Conservation (phyloP, 2,113 vertebrate genomes). For the Phasianus colchicus region DNA sequence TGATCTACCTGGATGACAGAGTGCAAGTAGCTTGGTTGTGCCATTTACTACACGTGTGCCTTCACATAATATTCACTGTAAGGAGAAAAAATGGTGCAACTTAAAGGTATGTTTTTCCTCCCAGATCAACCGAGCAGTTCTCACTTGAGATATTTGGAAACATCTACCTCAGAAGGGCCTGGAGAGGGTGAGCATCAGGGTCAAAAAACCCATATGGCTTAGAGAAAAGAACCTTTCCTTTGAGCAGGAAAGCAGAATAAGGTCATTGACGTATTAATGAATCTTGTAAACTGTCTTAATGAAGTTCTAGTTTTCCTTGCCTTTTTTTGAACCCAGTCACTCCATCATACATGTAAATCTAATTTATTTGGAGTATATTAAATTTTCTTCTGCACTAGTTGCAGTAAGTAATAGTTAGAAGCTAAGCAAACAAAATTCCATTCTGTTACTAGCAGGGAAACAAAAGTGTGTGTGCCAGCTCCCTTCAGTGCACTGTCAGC, state of each 20-base stretch:
- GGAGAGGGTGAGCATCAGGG: constrained; percentile 51
- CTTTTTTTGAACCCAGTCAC: constrained; percentile 67
- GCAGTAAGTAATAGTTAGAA: constrained; percentile 68
- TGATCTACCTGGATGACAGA: constrained; percentile 8
- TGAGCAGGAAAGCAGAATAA: constrained; percentile 51
- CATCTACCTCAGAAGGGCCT: constrained; percentile 52
- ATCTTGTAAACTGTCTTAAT: constrained; percentile 63
- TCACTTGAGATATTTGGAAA: constrained; percentile 45
- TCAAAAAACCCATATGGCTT: constrained; percentile 60
- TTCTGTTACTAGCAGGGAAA: constrained; percentile 32
- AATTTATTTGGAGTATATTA: constrained; percentile 70
- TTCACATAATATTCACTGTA: not conserved
- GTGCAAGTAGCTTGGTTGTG: not conserved
- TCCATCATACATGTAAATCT: constrained; percentile 58
- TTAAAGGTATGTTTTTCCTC: constrained; percentile 21
- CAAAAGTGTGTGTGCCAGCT: constrained; percentile 23
- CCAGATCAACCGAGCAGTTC: constrained; percentile 44
- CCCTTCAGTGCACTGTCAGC: constrained; percentile 53
- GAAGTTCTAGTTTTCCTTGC: constrained; percentile 67
- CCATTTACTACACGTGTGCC: constrained; percentile 29
- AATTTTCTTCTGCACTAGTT: constrained; percentile 55
- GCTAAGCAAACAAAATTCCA: constrained; percentile 67
- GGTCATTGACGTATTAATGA: constrained; percentile 61
- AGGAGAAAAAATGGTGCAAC: constrained; percentile 13
- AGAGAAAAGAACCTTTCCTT: constrained; percentile 58